Evolutionary conservation across 2,113 vertebrate genomes (phyloP).

Genomic region (Riparia riparia): DNA sequence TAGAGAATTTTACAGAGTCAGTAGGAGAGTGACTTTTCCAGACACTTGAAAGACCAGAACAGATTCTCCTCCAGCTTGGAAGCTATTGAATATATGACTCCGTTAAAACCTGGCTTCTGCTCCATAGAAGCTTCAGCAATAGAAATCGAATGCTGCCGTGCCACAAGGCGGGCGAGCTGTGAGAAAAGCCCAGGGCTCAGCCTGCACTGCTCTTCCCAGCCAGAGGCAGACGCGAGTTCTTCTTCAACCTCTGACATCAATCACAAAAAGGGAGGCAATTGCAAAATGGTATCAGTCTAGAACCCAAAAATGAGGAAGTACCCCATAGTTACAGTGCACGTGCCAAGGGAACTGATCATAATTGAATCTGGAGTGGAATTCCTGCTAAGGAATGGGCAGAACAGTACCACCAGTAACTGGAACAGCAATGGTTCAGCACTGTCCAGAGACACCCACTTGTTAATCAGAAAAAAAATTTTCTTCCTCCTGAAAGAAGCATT

Average conservation of each 20-base stretch:
- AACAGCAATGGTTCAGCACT: not conserved
- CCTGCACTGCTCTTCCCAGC: not conserved
- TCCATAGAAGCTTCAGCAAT: fast-evolving
- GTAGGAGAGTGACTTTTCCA: not conserved
- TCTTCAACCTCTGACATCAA: not conserved
- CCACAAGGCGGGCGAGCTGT: fast-evolving
- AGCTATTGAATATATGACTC: not conserved
- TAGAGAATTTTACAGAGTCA: not conserved
- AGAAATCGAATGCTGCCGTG: not conserved
- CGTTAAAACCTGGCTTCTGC: not conserved
- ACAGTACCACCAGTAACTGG: not conserved
- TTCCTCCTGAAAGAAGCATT: not conserved
- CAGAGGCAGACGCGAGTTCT: not conserved
- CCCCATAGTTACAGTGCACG: not conserved
- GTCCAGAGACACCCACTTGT: not conserved
- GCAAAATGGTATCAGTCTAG: not conserved
- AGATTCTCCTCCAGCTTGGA: not conserved
- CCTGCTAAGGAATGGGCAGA: not conserved
- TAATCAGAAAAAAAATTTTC: not conserved
- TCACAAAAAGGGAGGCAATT: not conserved
- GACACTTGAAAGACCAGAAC: not conserved
- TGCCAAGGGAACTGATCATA: not conserved
- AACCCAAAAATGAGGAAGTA: not conserved
- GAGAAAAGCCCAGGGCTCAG: not conserved
- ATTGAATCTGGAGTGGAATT: not conserved